phyloP scores from a whole-genome alignment of 2,888 invertebrate genomes.

The Scrobipalpa costella region DNA sequence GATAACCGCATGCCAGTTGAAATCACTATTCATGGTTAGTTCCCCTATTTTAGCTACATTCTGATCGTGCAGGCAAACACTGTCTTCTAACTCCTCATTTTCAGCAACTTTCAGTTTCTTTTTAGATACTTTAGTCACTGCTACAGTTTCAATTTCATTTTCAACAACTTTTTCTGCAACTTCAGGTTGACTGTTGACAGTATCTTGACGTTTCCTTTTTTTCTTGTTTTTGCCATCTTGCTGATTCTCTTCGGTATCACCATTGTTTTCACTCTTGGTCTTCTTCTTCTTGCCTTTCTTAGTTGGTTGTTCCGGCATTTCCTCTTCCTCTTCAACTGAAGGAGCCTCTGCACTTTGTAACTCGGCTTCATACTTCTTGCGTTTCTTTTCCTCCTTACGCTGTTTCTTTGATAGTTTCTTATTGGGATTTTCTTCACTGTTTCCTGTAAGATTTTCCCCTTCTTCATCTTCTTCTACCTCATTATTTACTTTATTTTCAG shows the following conservation, averaged over 20 bases:
- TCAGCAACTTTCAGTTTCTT: slow-evolving; percentile 65
- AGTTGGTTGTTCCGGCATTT: slow-evolving; percentile 44
- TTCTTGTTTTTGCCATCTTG: slow-evolving; percentile 60
- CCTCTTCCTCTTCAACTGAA: slow-evolving; percentile 47
- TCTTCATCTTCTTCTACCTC: too few relatives aligned
- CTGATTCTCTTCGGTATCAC: slow-evolving; percentile 45
- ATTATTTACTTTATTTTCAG: slow-evolving; percentile 36
- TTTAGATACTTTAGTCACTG: slow-evolving; percentile 53
- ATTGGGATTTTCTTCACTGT: slow-evolving; percentile 36
- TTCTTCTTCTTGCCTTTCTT: slow-evolving; percentile 70
- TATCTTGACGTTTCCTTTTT: slow-evolving; percentile 70
- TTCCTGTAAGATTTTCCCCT: too few relatives aligned
- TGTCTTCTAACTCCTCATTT: slow-evolving; percentile 59
- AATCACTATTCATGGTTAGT: slow-evolving; percentile 52
- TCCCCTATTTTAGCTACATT: slow-evolving; percentile 73
- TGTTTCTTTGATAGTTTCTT: slow-evolving; percentile 71
- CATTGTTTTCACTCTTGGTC: slow-evolving; percentile 58
- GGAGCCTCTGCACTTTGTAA: slow-evolving; percentile 61
- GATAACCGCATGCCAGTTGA: slow-evolving; percentile 77
- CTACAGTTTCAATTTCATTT: too few relatives aligned
- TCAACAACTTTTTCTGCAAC: slow-evolving; percentile 40
- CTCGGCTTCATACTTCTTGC: slow-evolving; percentile 73
- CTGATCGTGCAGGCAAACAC: slow-evolving; percentile 68
- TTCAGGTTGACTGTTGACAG: slow-evolving; percentile 54
- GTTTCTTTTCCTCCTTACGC: slow-evolving; percentile 72